Evolutionary conservation across 2,797 vertebrate species (phyloP).

Genomic region (Peromyscus attwateri): DNA sequence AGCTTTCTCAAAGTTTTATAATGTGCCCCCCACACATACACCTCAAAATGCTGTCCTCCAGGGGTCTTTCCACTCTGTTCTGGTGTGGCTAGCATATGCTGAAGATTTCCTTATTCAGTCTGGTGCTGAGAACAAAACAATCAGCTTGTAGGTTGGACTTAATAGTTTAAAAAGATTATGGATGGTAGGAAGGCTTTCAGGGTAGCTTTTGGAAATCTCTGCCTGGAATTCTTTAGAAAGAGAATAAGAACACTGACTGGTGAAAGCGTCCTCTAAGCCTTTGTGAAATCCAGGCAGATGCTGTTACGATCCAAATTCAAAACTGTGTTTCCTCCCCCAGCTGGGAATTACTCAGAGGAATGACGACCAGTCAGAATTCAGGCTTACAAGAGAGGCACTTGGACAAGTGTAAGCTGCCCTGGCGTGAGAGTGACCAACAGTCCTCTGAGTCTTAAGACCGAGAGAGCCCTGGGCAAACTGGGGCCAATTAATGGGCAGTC

Average conservation of each 20-base stretch:
- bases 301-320: constrained; percentile 47
- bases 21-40: not conserved
- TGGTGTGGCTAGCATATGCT: constrained; percentile 44
- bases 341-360: constrained; percentile 21
- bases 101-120: constrained; percentile 61
- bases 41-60: not conserved
- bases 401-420: not conserved
- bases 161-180: constrained; percentile 44
- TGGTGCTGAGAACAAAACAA: constrained; percentile 45
- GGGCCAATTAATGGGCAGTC: not conserved
- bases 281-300: constrained; percentile 59
- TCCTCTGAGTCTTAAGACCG: not conserved
- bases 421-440: not conserved
- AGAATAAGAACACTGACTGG: constrained; percentile 37
- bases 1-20: constrained; percentile 32
- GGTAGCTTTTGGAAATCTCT: constrained; percentile 54
- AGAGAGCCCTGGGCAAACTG: not conserved
- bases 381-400: not conserved
- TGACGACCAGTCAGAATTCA: not conserved
- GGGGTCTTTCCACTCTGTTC: constrained; percentile 48
- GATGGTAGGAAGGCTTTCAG: constrained; percentile 37
- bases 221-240: constrained; percentile 61
- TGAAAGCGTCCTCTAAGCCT: constrained; percentile 48
- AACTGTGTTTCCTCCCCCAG: constrained; percentile 25
- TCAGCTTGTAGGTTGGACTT: not conserved